Conservation (phyloP, 2,888 invertebrate genomes). For the Archips xylosteana region DNA sequence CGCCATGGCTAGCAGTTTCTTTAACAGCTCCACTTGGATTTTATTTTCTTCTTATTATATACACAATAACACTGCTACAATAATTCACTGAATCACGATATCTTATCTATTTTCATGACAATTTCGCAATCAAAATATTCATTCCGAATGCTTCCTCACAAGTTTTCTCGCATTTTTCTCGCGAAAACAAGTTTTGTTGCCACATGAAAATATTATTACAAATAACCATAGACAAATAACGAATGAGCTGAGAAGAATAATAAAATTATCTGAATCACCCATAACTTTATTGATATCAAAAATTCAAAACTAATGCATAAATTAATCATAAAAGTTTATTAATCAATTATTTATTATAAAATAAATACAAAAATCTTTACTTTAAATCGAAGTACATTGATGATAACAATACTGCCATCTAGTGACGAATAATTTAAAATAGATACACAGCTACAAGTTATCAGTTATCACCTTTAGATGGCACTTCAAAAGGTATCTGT, state of each 20-base stretch:
- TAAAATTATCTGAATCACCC: too few relatives aligned
- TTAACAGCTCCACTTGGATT: slow-evolving; percentile 83
- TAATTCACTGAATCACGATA: slow-evolving; percentile 51
- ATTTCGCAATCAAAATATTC: slow-evolving; percentile 76
- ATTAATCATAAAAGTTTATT: too few relatives aligned
- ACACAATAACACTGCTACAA: slow-evolving; percentile 52
- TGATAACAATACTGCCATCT: slow-evolving; percentile 3
- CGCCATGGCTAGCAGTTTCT: slow-evolving; percentile 81
- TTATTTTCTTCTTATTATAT: slow-evolving; percentile 43
- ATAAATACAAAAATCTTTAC: not conserved
- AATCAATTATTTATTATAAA: not conserved
- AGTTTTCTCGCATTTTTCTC: slow-evolving; percentile 72
- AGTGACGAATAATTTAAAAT: not conserved
- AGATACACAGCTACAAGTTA: not conserved
- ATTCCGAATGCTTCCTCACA: slow-evolving; percentile 75
- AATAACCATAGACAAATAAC: slow-evolving; percentile 12
- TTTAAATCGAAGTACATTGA: too few relatives aligned
- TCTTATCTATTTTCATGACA: slow-evolving; percentile 60
- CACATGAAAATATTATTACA: slow-evolving; percentile 54
- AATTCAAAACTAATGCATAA: not conserved
- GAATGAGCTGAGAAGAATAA: not conserved
- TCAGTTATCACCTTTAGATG: not conserved
- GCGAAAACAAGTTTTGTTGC: slow-evolving; percentile 82
- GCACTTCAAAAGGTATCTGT: not conserved
- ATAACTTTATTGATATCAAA: too few relatives aligned